phyloP scores from a whole-genome alignment of 2,113 vertebrate genomes.

The Corythaeola cristata region DNA sequence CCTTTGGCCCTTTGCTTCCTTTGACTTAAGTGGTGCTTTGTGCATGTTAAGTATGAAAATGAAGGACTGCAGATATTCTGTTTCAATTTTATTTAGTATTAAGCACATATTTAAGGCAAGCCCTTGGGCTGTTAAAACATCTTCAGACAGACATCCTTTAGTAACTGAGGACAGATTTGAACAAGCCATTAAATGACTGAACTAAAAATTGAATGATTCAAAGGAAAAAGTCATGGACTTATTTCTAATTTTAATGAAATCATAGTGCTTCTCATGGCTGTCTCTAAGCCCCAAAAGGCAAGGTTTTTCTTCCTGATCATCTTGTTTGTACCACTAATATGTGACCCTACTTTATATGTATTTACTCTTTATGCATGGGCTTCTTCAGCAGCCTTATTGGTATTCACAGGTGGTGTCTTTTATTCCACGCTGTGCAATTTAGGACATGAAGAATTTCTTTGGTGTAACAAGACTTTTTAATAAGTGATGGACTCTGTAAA shows the following conservation, averaged over 20 bases:
- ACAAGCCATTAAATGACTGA: background rate
- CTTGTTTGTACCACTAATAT: background rate
- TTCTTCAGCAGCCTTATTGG: background rate
- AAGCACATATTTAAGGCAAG: slow-evolving; percentile 6
- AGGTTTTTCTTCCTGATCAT: background rate
- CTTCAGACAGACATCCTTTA: background rate
- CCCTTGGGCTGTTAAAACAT: background rate
- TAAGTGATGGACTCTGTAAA: background rate
- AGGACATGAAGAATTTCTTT: background rate
- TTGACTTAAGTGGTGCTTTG: background rate
- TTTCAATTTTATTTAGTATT: slow-evolving; percentile 42
- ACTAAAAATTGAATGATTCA: slow-evolving; percentile 4
- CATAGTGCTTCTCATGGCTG: background rate
- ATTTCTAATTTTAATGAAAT: background rate
- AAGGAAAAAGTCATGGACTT: background rate
- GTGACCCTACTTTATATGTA: background rate
- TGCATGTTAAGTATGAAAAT: background rate
- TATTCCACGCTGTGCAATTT: background rate
- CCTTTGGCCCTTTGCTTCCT: background rate
- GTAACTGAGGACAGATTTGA: background rate
- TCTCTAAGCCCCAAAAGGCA: background rate
- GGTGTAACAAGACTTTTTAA: background rate
- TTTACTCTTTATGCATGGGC: background rate
- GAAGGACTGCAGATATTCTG: background rate
- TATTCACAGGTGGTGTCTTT: background rate